A percentile compares a stretch with the other conserved stretches of the same genome.
phyloP scores from a whole-genome alignment of 2,113 vertebrate species.

The Ellobius talpinus region DNA sequence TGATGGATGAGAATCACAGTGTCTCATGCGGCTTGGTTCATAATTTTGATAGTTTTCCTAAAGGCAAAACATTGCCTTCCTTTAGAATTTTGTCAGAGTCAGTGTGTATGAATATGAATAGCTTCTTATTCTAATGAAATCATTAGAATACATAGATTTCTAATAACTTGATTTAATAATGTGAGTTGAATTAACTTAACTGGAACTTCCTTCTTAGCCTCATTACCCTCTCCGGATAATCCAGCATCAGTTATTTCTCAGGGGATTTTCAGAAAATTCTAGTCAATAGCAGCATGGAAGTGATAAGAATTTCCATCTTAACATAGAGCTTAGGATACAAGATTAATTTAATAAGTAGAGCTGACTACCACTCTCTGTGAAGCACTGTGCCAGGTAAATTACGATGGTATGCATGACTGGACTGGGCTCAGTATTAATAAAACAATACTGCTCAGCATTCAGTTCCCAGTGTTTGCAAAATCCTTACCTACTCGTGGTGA shows the following conservation, averaged over 20 bases:
- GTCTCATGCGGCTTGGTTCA: constrained; percentile 57
- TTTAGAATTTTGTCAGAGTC: constrained; percentile 61
- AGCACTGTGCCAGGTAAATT: neutral
- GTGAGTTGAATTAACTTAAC: constrained; percentile 55
- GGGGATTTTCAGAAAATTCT: constrained; percentile 40
- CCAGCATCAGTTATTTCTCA: constrained; percentile 53
- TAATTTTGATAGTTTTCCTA: constrained; percentile 70
- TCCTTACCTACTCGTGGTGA: neutral
- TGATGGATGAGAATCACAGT: constrained; percentile 75
- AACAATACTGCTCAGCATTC: neutral
- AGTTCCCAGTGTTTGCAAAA: neutral
- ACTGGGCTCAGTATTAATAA: neutral
- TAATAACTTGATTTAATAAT: constrained; percentile 55
- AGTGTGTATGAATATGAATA: constrained; percentile 54
- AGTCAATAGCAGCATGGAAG: constrained; percentile 4
- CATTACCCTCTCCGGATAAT: constrained; percentile 45
- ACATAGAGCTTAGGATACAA: neutral
- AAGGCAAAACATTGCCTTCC: constrained; percentile 67
- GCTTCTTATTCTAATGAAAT: constrained; percentile 67
- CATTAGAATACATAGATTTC: constrained; percentile 62
- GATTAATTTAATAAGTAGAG: constrained; percentile 17
- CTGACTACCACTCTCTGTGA: neutral
- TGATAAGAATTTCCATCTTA: constrained; percentile 50
- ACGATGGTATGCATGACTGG: neutral
- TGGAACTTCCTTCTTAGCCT: constrained; percentile 65